These are phyloP conservation scores for Oscheius sp. DNA, from an alignment of 2,888 invertebrate species.

Conservation along the genomic window DNA sequence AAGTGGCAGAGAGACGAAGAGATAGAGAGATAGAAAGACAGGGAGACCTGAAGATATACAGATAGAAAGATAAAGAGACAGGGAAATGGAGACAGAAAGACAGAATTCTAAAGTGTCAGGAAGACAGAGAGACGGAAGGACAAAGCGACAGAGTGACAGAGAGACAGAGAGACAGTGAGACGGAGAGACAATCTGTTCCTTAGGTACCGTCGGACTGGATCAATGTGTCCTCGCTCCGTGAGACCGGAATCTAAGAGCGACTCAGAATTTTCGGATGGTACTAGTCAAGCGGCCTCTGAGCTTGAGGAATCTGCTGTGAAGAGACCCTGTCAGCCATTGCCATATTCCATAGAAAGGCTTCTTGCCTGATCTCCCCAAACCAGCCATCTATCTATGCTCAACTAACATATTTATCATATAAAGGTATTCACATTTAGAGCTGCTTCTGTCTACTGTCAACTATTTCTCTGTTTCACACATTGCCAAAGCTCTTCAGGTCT, in stretches of 20 bases:
- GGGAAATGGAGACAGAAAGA: no score
- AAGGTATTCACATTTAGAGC: no score
- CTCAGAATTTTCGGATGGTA: constrained; percentile 33
- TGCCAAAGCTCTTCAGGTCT: no score
- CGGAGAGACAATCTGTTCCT: not conserved
- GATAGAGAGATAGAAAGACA: no score
- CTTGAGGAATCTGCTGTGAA: not conserved
- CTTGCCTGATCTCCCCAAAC: constrained; percentile 13
- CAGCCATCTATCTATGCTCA: constrained; percentile 28
- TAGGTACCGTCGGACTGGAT: constrained; percentile 66
- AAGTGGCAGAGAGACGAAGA: no score
- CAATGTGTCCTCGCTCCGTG: constrained; percentile 62
- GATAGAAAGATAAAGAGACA: not conserved
- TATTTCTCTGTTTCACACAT: no score
- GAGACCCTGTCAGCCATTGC: constrained; percentile 36
- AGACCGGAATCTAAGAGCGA: constrained; percentile 35
- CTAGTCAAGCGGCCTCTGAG: constrained; percentile 19
- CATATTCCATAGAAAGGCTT: constrained; percentile 55
- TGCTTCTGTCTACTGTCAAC: no score
- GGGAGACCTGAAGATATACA: no score
- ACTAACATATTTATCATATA: not conserved
- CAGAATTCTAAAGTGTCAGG: not conserved
- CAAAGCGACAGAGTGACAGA: not conserved
- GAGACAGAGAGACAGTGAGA: not conserved
- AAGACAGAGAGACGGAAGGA: constrained; percentile 15